These are phyloP conservation scores for Lates japonicus DNA, from an alignment of 2,797 vertebrate genomes.

Conservation along the genomic window DNA sequence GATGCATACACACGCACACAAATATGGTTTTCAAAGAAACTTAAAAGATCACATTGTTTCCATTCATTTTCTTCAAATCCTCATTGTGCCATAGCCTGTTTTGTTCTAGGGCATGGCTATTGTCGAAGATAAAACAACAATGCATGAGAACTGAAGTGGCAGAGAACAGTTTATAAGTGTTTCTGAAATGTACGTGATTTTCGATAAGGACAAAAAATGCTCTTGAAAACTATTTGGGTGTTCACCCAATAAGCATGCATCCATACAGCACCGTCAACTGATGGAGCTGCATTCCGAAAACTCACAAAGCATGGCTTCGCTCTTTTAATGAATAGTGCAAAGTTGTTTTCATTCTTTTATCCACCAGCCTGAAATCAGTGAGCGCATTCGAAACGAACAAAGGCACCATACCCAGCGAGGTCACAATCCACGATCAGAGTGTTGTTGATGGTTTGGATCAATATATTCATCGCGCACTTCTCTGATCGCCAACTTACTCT, in stretches of 20 bases:
- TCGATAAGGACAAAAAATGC: conserved; percentile 75
- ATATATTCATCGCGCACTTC: too few relatives aligned
- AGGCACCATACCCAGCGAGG: neutral
- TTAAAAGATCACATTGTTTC: conserved; percentile 63
- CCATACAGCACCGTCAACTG: conserved; percentile 18
- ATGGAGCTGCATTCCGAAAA: conserved; percentile 12
- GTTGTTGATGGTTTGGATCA: conserved; percentile 14
- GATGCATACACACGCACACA: neutral
- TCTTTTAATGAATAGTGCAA: conserved; percentile 20
- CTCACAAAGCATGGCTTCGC: conserved; percentile 35
- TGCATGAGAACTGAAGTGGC: conserved; percentile 59
- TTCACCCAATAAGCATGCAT: conserved; percentile 63
- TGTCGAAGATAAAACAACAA: conserved; percentile 81
- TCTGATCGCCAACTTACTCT: neutral
- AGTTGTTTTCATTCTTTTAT: conserved; percentile 1
- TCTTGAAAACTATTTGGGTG: conserved; percentile 74
- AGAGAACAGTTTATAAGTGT: conserved; percentile 68
- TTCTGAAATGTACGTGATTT: conserved; percentile 68
- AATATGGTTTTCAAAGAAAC: conserved; percentile 64
- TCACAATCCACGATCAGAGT: neutral
- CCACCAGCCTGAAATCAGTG: conserved; percentile 20
- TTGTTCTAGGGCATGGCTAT: conserved; percentile 71
- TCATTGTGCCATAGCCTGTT: conserved; percentile 73
- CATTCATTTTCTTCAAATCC: conserved; percentile 32
- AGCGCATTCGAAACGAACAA: neutral